These are phyloP conservation scores for Clitarchus hookeri DNA, from an alignment of 2,888 invertebrate genomes.

Conservation along the genomic window DNA sequence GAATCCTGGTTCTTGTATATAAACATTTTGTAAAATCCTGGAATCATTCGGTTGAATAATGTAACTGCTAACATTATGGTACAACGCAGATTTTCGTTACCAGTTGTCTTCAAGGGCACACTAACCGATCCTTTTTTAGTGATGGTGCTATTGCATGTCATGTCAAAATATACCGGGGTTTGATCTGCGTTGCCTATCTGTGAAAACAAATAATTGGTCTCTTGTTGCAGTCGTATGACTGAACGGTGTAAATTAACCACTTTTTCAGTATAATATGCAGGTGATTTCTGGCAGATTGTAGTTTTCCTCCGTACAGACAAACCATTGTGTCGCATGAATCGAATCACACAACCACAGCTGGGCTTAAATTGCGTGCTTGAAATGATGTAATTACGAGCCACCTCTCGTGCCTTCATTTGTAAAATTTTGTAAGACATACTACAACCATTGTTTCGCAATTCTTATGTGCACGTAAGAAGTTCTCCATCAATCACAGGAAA, in stretches of 20 bases:
- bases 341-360: not conserved
- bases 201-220: not conserved
- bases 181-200: not conserved
- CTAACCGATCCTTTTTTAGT: not conserved
- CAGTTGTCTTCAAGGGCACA: not conserved
- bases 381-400: not conserved
- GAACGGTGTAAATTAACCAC: not conserved
- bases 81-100: not conserved
- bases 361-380: not conserved
- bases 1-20: no score
- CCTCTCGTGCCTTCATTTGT: not conserved
- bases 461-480: not conserved
- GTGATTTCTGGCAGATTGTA: not conserved
- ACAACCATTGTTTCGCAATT: not conserved
- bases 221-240: not conserved
- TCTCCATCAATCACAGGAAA: not conserved
- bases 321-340: not conserved
- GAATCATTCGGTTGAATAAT: no score
- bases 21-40: no score
- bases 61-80: not conserved
- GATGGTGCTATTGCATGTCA: not conserved
- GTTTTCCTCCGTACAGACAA: not conserved
- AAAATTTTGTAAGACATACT: not conserved
- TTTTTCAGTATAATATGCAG: not conserved
- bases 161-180: not conserved